These are phyloP conservation scores for Neosilurus hyrtlii DNA, from an alignment of 2,797 vertebrate species.

Conservation along the genomic window DNA sequence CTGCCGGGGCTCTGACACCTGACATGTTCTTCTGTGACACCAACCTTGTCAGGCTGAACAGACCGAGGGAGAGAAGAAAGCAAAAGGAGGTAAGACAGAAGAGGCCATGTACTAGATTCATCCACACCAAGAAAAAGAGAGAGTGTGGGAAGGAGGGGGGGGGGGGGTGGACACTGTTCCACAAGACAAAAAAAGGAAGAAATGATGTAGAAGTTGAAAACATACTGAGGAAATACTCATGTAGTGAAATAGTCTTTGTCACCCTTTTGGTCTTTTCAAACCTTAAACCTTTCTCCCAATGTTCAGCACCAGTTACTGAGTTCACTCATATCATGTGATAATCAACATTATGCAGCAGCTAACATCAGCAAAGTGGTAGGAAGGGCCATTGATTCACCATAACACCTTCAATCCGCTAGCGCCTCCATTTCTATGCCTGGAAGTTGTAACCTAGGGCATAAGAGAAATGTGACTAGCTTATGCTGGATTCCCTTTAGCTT, in stretches of 20 bases:
- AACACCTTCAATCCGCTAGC: too few relatives aligned
- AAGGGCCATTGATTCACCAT: not conserved
- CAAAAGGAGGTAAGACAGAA: not conserved
- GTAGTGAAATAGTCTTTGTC: not conserved
- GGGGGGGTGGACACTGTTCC: slow-evolving; percentile 12
- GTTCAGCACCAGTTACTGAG: not conserved
- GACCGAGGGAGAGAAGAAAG: slow-evolving; percentile 29
- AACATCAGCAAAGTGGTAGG: not conserved
- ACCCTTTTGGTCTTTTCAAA: not conserved
- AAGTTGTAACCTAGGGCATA: too few relatives aligned
- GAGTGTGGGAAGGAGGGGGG: not conserved
- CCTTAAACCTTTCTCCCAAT: not conserved
- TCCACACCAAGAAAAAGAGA: slow-evolving; percentile 14
- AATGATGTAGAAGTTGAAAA: not conserved
- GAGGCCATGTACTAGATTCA: slow-evolving; percentile 19
- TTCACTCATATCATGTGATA: not conserved
- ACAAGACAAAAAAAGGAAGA: not conserved
- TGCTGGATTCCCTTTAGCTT: too few relatives aligned
- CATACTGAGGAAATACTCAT: not conserved
- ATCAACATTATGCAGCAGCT: not conserved
- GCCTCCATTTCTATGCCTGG: too few relatives aligned
- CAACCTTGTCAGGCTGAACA: slow-evolving; percentile 50
- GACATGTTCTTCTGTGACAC: slow-evolving; percentile 52
- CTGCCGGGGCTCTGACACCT: slow-evolving; percentile 49
- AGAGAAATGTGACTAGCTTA: too few relatives aligned